phyloP scores from a whole-genome alignment of 2,888 invertebrate species.

The Kryphioiulus occultus region DNA sequence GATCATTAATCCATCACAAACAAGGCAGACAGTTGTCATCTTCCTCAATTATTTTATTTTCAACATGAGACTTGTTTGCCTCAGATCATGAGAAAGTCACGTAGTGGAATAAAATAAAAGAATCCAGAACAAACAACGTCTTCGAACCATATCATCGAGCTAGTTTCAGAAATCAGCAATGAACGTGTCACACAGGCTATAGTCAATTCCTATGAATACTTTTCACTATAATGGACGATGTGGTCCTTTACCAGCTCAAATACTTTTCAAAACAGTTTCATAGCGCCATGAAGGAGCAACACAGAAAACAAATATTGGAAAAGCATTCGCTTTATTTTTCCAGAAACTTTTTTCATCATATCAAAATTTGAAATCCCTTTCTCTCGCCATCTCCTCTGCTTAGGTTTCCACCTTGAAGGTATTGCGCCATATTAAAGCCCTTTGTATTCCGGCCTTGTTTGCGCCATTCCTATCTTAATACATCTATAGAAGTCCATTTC shows the following conservation, averaged over 20 bases:
- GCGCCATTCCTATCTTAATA: slow-evolving; percentile 26
- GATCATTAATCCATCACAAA: too few species aligned
- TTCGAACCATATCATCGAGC: too few species aligned
- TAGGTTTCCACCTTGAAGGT: neutral
- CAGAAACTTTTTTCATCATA: slow-evolving; percentile 1
- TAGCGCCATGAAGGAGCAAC: neutral
- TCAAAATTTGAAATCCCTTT: slow-evolving; percentile 26
- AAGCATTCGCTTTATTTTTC: slow-evolving; percentile 18
- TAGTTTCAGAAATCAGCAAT: too few species aligned
- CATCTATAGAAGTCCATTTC: slow-evolving; percentile 35
- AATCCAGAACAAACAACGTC: too few species aligned
- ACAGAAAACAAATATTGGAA: slow-evolving; percentile 7
- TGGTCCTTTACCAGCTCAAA: neutral
- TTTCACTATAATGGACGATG: neutral
- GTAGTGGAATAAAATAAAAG: too few species aligned
- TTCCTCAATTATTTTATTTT: too few species aligned
- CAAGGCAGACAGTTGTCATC: too few species aligned
- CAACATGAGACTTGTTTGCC: too few species aligned
- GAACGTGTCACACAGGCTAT: too few species aligned
- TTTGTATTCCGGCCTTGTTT: slow-evolving; percentile 10
- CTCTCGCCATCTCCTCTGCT: neutral
- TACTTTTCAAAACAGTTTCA: neutral
- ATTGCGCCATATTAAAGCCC: slow-evolving; percentile 28
- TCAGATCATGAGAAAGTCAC: too few species aligned
- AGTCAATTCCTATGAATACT: neutral